Evolutionary conservation across 2,113 vertebrate species (phyloP).

Genomic region (Python bivittatus): DNA sequence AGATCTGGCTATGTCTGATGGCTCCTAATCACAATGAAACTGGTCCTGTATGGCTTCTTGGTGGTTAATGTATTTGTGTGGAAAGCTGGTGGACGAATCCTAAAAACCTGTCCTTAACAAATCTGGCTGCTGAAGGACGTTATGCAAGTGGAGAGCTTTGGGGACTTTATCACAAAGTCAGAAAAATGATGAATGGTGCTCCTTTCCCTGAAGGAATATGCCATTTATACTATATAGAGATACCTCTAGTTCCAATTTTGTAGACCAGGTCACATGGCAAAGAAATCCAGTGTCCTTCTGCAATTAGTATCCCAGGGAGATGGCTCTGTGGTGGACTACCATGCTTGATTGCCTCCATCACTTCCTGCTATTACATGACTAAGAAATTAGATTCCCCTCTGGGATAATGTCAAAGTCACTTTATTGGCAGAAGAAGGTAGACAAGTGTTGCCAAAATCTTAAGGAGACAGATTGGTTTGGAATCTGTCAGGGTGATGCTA

Average conservation of each 20-base stretch:
- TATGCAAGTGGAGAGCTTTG: not conserved
- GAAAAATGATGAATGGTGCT: not conserved
- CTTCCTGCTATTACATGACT: not conserved
- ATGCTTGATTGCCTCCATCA: not conserved
- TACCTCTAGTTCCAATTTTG: not conserved
- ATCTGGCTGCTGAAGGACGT: not conserved
- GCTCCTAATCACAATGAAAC: too few relatives aligned
- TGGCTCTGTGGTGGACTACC: not conserved
- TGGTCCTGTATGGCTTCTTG: too few relatives aligned
- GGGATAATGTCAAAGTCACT: slow-evolving; percentile 13
- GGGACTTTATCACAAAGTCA: not conserved
- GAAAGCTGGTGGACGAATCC: not conserved
- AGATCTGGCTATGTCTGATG: too few relatives aligned
- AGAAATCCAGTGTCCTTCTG: not conserved
- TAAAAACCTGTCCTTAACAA: not conserved
- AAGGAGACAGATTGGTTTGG: slow-evolving; percentile 1
- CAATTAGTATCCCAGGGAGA: not conserved
- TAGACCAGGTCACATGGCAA: not conserved
- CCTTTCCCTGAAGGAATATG: not conserved
- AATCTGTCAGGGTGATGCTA: slow-evolving; percentile 1
- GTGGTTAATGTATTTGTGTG: too few relatives aligned
- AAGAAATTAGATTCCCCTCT: slow-evolving; percentile 10
- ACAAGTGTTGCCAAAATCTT: not conserved
- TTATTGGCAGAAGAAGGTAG: slow-evolving; percentile 1
- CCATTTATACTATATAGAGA: not conserved